A percentile compares a stretch with the other conserved stretches of the same genome.
phyloP scores from a whole-genome alignment of 2,113 vertebrate genomes.

The Hipposideros armiger region DNA sequence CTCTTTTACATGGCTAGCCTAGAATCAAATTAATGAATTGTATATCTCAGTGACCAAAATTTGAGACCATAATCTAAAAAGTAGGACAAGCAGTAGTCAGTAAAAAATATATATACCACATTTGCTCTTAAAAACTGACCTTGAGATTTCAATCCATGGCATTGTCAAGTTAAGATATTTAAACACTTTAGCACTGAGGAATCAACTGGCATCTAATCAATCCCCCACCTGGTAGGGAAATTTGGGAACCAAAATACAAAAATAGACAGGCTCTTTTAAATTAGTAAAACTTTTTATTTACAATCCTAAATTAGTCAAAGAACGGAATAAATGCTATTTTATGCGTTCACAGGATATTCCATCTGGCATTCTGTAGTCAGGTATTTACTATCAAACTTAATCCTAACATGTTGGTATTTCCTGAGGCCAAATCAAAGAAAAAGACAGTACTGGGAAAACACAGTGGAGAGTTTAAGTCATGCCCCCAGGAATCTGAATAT shows the following conservation, averaged over 20 bases:
- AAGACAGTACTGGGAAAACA: background rate
- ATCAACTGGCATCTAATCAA: background rate
- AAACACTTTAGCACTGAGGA: background rate
- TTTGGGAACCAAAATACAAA: background rate
- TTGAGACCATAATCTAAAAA: constrained; percentile 60
- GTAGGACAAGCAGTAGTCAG: constrained; percentile 15
- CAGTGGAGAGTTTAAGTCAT: background rate
- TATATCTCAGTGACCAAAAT: constrained; percentile 42
- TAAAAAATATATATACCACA: background rate
- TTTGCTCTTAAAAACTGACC: constrained; percentile 14
- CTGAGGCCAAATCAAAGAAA: background rate
- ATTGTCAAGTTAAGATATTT: constrained; percentile 33
- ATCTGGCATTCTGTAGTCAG: background rate
- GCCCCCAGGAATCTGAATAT: background rate
- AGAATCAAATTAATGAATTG: constrained; percentile 71
- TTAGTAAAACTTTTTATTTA: constrained; percentile 13
- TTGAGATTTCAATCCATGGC: constrained; percentile 37
- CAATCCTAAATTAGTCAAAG: background rate
- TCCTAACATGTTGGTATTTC: background rate
- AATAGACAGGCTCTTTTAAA: background rate
- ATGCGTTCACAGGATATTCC: background rate
- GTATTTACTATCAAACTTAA: background rate
- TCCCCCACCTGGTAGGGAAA: background rate
- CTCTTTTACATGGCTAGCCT: constrained; percentile 95
- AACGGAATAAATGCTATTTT: background rate